phyloP scores from a whole-genome alignment of 2,888 invertebrate genomes.

The Eristalis intricaria region DNA sequence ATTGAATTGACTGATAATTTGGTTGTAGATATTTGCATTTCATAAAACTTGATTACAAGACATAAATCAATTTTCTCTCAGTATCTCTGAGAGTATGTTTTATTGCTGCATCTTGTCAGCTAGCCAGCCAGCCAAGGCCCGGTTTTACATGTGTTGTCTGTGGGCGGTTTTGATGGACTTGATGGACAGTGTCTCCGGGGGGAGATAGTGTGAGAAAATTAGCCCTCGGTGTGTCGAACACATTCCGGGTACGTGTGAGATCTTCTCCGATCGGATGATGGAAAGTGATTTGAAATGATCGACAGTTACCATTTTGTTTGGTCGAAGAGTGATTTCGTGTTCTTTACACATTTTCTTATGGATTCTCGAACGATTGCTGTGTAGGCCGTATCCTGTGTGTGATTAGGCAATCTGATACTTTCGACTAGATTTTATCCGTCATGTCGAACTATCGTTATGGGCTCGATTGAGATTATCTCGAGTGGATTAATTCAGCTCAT shows the following conservation, averaged over 20 bases:
- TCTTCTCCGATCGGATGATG: neutral
- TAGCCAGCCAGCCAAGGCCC: neutral
- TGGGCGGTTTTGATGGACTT: neutral
- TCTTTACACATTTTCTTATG: neutral
- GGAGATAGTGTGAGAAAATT: neutral
- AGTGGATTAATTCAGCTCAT: neutral
- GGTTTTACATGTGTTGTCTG: neutral
- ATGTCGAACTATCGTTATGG: neutral
- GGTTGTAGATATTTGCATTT: slow-evolving; percentile 40
- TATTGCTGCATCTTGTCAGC: neutral
- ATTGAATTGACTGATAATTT: slow-evolving; percentile 41
- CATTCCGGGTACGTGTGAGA: neutral
- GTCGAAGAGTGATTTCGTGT: neutral
- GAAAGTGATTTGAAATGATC: neutral
- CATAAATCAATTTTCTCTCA: slow-evolving; percentile 33
- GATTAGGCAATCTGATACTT: neutral
- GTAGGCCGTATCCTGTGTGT: neutral
- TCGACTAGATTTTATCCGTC: neutral
- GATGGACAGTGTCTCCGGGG: neutral
- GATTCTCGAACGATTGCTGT: neutral
- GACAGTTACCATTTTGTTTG: neutral
- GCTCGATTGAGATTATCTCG: neutral
- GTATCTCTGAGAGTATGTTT: neutral
- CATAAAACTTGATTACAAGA: slow-evolving; percentile 20
- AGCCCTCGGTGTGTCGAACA: neutral